Evolutionary conservation across 2,113 vertebrate genomes (phyloP).

Genomic region (Chamaetylas fuelleborni): DNA sequence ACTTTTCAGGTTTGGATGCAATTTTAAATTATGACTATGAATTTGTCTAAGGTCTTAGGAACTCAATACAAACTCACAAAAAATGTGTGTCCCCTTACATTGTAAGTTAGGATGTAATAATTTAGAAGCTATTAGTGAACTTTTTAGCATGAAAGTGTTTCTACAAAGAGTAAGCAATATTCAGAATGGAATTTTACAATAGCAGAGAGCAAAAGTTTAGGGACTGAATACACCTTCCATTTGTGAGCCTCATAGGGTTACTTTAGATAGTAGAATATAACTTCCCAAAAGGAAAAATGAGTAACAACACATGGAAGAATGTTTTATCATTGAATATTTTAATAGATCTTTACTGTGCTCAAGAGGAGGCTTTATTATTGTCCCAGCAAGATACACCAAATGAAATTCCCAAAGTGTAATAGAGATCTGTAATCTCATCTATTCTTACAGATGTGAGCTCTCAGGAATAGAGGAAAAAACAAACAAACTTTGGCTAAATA

Average conservation of each 20-base stretch:
- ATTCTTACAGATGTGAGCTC: not conserved
- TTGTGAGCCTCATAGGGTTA: not conserved
- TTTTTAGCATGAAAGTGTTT: not conserved
- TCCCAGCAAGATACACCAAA: not conserved
- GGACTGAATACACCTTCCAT: not conserved
- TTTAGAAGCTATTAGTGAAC: not conserved
- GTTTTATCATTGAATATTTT: not conserved
- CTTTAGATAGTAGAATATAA: not conserved
- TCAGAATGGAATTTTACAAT: not conserved
- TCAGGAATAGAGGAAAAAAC: not conserved
- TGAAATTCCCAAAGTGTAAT: not conserved
- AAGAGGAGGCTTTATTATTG: not conserved
- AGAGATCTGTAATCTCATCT: not conserved
- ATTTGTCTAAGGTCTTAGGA: not conserved
- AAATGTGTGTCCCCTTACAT: accelerated
- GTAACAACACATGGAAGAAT: not conserved
- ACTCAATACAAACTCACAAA: not conserved
- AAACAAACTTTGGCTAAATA: conserved; percentile 6
- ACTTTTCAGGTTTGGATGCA: not conserved
- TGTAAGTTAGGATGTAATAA: not conserved
- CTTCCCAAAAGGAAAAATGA: not conserved
- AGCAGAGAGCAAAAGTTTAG: not conserved
- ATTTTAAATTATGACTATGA: not conserved
- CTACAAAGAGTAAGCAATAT: not conserved
- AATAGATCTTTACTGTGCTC: not conserved